Base-by-base conservation (phyloP, 2,888 invertebrate species). In the Drosophila nr. fundita region DNA sequence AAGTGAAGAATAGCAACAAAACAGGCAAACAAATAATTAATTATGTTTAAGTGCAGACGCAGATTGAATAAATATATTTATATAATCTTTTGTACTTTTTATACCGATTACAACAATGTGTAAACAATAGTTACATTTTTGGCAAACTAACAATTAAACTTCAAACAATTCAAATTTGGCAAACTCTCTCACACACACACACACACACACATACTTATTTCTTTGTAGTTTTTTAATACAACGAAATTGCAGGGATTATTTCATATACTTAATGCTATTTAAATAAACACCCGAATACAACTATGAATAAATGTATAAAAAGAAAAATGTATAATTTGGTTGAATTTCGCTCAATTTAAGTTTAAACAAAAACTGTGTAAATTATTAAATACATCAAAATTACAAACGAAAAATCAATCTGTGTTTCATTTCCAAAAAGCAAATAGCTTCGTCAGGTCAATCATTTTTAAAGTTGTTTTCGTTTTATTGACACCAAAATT, bases 221-320 rank as follows among this genome's bases (percentile, higher is more conserved):
- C 73, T 74, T 80, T 78, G 72, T 87, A 80, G 83, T 74, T 80
- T 76, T 80, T 76, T 74, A 74, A 76, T 70, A 78, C 61, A 76
- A 89, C 84, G 82, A 92, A 92, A 92, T 92, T 92, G 92, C 92
- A 92, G 92, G 92, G 90, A 92, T 86, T 83, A 89, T 90, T 80
- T 76, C 71, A 76, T 79, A 81, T 81, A 74, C 68, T 63, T 48
- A 69, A 70, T 45, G 54, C 61, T 71, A 65, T 69, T 62, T 42
- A 32, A 68, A 78, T 75, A 69, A 65, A 72, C 36, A 60, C 32
- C 38, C 27, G 49, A 60, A 68, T 49, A 75, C 65, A 72, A 42
- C 68, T 59, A 65, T 29, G 5, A 77, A 80, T 74, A 77, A 80
- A 80, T 76, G 74, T 77, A 75, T 71, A n/a, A 55, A 54, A 55